Conservation (phyloP, 2,797 vertebrate genomes). For the Tachyglossus aculeatus region DNA sequence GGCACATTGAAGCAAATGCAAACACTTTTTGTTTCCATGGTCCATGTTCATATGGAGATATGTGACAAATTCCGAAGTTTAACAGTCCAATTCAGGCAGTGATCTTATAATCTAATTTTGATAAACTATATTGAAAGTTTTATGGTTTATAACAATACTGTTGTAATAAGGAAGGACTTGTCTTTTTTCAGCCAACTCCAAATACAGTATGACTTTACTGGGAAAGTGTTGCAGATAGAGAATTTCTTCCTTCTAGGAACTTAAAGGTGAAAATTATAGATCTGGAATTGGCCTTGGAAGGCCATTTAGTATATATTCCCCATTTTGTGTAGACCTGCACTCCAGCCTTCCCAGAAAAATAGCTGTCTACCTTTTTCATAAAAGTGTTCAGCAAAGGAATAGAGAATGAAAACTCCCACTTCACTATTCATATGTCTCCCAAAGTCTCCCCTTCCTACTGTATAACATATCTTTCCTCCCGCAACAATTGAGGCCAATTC, state of each 20-base stretch:
- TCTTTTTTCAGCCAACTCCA: conserved; percentile 35
- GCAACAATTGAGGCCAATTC: no score
- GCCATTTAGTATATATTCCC: background rate
- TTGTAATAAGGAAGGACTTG: conserved; percentile 12
- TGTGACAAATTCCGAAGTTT: conserved; percentile 1
- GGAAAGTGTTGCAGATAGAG: background rate
- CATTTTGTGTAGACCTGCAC: background rate
- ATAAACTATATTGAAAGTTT: conserved; percentile 8
- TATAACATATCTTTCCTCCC: no score
- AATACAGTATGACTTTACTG: conserved; percentile 23
- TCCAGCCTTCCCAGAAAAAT: background rate
- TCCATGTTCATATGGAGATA: conserved; percentile 21
- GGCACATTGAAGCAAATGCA: conserved; percentile 39
- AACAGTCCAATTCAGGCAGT: background rate
- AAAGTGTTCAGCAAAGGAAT: background rate
- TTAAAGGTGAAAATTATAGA: no score
- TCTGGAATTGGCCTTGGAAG: background rate
- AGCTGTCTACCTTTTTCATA: background rate
- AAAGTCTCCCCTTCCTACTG: no score
- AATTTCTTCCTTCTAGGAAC: conserved; percentile 6
- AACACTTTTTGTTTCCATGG: conserved; percentile 15
- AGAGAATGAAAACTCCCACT: background rate
- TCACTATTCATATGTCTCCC: no score
- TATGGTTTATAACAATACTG: conserved; percentile 15
- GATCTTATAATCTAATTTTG: conserved; percentile 17